Conservation (phyloP, 2,888 invertebrate species). For the Macropis europaea region DNA sequence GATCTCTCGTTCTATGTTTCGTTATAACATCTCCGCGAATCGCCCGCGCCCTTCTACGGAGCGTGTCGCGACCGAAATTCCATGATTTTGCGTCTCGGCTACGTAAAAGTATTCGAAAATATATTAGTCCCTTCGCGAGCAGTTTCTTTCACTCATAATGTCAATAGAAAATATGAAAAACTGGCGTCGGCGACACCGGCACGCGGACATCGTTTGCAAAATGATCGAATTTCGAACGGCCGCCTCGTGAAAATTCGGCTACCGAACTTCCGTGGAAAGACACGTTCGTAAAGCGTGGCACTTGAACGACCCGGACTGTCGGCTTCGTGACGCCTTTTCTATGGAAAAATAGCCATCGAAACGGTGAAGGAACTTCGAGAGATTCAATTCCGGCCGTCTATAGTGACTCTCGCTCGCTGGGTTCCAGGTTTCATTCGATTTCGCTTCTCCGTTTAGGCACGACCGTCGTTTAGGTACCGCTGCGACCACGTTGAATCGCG, state of each 20-base stretch:
- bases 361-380: conserved; percentile 22
- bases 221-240: conserved; percentile 26
- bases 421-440: conserved; percentile 41
- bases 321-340: background rate
- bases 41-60: background rate
- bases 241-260: conserved; percentile 11
- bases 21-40: background rate
- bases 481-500: conserved; percentile 46
- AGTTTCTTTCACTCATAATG: background rate
- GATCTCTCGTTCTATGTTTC: conserved; percentile 4
- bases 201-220: no score
- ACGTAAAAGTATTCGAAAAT: background rate
- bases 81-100: background rate
- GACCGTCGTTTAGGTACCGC: conserved; percentile 46
- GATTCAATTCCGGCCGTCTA: conserved; percentile 22
- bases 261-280: conserved; percentile 59
- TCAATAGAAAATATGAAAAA: background rate
- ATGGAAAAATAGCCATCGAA: conserved; percentile 20
- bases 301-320: conserved; percentile 50
- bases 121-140: background rate
- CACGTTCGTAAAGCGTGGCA: conserved; percentile 67
- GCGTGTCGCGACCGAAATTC: conserved; percentile 17
- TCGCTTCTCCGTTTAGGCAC: conserved; percentile 40
- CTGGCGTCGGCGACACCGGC: no score
- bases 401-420: conserved; percentile 4